Evolutionary conservation across 2,113 vertebrate genomes (phyloP).

Genomic region (Jacana jacana): DNA sequence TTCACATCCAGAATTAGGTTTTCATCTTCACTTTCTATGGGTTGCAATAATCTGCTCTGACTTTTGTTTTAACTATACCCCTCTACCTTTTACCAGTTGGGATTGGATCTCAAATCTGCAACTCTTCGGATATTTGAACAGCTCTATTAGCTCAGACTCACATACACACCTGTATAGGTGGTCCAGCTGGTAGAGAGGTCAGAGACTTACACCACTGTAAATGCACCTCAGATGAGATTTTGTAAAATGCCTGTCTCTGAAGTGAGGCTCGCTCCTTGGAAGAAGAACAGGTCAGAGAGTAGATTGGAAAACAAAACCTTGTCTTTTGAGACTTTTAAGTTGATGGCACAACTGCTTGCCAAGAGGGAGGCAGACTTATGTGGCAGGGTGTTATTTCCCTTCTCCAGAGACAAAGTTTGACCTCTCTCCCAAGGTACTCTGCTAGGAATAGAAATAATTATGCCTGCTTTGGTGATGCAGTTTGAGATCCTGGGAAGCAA

Average conservation of each 20-base stretch:
- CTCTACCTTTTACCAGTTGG: background rate
- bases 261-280: background rate
- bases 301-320: background rate
- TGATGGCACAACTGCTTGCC: background rate
- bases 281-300: background rate
- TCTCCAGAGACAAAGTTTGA: rapidly evolving
- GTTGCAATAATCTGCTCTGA: background rate
- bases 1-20: background rate
- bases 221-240: background rate
- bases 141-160: background rate
- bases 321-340: background rate
- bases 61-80: background rate
- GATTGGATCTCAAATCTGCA: background rate
- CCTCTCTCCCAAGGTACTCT: background rate
- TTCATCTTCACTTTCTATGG: background rate
- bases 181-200: background rate
- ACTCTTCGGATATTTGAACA: background rate
- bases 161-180: rapidly evolving
- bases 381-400: background rate
- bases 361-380: background rate
- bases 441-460: background rate
- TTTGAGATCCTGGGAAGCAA: background rate
- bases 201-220: background rate
- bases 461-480: background rate
- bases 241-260: background rate